Percentiles rank a stretch among this genome's conserved stretches.
Conservation (phyloP, 2,888 invertebrate species). For the Mesoligia furuncula region DNA sequence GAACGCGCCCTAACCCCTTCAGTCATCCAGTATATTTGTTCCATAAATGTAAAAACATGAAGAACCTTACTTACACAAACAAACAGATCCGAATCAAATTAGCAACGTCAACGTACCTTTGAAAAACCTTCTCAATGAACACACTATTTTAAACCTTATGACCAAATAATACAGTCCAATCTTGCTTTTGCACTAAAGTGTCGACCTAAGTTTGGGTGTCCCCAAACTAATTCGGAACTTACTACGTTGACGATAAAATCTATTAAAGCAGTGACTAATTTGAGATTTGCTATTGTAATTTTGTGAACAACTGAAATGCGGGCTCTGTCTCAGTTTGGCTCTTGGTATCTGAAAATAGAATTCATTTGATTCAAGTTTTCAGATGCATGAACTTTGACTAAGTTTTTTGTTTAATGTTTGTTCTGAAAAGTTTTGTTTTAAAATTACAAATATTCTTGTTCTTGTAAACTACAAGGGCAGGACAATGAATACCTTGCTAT, state of each 20-base stretch:
- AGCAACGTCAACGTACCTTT: slow-evolving; percentile 27
- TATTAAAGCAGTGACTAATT: slow-evolving; percentile 8
- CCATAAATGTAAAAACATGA: slow-evolving; percentile 35
- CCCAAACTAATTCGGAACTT: slow-evolving; percentile 35
- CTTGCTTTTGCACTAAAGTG: slow-evolving; percentile 8
- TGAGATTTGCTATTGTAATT: slow-evolving; percentile 17
- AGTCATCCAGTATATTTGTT: slow-evolving; percentile 3
- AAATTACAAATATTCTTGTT: not conserved
- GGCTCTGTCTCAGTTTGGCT: slow-evolving; percentile 13
- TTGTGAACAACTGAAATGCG: not conserved
- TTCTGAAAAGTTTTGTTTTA: not conserved
- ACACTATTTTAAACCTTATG: slow-evolving; percentile 21
- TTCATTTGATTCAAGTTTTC: slow-evolving; percentile 16
- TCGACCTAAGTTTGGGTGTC: not conserved
- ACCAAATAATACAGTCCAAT: slow-evolving; percentile 4
- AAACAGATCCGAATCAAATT: slow-evolving; percentile 41
- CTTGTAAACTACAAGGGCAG: too few relatives aligned
- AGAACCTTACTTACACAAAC: slow-evolving; percentile 19
- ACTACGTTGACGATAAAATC: slow-evolving; percentile 33
- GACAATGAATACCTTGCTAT: not conserved
- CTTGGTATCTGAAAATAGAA: slow-evolving; percentile 20
- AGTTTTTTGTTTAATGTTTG: not conserved
- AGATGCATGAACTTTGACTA: slow-evolving; percentile 2
- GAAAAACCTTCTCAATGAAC: not conserved
- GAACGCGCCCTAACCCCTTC: slow-evolving; percentile 1